phyloP scores from a whole-genome alignment of 2,113 vertebrate species.

The Notarius lentiginosus region DNA sequence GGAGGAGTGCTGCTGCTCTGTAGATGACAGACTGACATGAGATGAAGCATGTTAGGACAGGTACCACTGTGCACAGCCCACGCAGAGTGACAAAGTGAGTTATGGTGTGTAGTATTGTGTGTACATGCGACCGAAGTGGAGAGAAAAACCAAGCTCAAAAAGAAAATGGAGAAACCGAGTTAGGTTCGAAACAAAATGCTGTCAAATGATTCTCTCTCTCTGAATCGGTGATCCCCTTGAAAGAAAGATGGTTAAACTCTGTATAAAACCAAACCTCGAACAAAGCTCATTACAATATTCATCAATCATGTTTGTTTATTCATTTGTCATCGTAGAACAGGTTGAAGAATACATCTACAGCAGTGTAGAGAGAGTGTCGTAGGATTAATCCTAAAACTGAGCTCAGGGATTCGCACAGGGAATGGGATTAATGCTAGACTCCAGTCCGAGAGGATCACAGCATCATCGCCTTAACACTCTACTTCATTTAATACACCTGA shows the following conservation, averaged over 20 bases:
- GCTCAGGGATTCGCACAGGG: not conserved
- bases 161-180: not conserved
- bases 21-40: constrained; percentile 43
- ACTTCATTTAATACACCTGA: not conserved
- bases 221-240: not conserved
- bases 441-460: not conserved
- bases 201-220: not conserved
- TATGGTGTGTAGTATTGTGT: not conserved
- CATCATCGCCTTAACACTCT: not conserved
- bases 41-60: constrained; percentile 26
- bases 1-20: constrained; percentile 2
- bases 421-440: not conserved
- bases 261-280: not conserved
- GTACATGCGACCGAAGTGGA: not conserved
- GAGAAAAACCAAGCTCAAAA: not conserved
- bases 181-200: not conserved
- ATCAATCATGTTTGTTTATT: not conserved
- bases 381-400: constrained; percentile 5
- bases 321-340: too few species aligned
- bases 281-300: not conserved
- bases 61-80: constrained; percentile 26
- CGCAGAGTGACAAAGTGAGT: constrained; percentile 19
- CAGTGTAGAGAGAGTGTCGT: not conserved
- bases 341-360: not conserved
- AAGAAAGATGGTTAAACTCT: not conserved